Evolutionary conservation across 2,888 invertebrate species (phyloP).

Genomic region (Lasioglossum leucozonium): DNA sequence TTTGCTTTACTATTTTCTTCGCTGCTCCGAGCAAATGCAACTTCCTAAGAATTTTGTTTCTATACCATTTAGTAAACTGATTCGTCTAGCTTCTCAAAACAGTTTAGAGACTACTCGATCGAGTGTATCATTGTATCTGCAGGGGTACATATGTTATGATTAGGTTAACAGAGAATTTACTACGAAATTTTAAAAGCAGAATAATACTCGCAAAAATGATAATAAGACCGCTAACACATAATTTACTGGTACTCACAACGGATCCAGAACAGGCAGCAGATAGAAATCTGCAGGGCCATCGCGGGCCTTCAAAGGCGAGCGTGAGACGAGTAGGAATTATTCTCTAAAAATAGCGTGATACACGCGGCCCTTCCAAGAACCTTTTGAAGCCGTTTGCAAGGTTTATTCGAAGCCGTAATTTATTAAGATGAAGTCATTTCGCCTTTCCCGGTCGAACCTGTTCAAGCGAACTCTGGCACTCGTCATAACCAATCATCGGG

Average conservation of each 20-base stretch:
- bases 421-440: slow-evolving; percentile 81
- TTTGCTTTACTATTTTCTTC: too few species aligned
- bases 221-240: not conserved
- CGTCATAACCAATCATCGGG: slow-evolving; percentile 74
- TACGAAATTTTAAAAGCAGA: not conserved
- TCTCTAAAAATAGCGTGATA: slow-evolving; percentile 77
- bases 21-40: too few species aligned
- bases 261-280: not conserved
- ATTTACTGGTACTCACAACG: not conserved
- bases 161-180: too few species aligned
- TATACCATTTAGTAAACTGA: too few species aligned
- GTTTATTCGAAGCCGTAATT: slow-evolving; percentile 80
- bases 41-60: too few species aligned
- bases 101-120: too few species aligned
- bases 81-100: too few species aligned
- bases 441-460: slow-evolving; percentile 65
- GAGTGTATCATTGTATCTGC: too few species aligned
- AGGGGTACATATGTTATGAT: too few species aligned
- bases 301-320: slow-evolving; percentile 26
- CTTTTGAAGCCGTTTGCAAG: slow-evolving; percentile 79
- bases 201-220: not conserved
- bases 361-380: slow-evolving; percentile 78
- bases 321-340: slow-evolving; percentile 77
- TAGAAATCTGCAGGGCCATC: not conserved
- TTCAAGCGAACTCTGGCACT: slow-evolving; percentile 75